Conservation (phyloP, 2,797 vertebrate genomes). For the Gymnopithys bicolor region DNA sequence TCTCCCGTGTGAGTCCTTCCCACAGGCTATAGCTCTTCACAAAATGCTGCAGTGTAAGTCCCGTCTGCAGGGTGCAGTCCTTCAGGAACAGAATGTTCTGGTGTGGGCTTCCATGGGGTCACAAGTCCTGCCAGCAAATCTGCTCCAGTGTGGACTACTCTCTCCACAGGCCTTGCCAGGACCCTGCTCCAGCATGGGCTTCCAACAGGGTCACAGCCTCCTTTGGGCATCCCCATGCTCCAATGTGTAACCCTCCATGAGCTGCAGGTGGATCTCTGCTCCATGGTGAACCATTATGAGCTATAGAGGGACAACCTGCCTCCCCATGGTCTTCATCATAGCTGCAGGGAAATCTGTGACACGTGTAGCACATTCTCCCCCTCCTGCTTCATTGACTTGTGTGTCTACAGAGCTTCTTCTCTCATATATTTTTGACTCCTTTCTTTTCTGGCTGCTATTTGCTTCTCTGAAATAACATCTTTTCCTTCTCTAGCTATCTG, state of each 20-base stretch:
- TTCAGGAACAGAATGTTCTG: rapidly evolving
- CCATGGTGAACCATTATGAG: too few relatives aligned
- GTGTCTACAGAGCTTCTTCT: background rate
- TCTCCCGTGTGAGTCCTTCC: background rate
- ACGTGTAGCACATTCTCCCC: background rate
- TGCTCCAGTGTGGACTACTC: rapidly evolving
- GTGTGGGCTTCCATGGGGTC: background rate
- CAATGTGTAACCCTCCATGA: too few relatives aligned
- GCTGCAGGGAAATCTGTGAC: background rate
- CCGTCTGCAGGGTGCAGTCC: background rate
- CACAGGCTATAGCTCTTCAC: background rate
- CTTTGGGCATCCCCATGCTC: background rate
- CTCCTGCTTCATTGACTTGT: background rate
- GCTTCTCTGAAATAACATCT: background rate
- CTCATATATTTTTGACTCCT: background rate
- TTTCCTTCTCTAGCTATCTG: background rate
- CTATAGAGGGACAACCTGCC: background rate
- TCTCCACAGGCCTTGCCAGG: background rate
- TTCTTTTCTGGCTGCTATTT: background rate
- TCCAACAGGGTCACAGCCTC: background rate
- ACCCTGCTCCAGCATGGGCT: background rate
- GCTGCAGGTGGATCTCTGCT: background rate
- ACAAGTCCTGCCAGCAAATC: background rate
- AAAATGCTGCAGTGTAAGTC: background rate
- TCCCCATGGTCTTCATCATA: background rate